Conservation (phyloP, 2,888 invertebrate species). For the Myopa tessellatipennis region DNA sequence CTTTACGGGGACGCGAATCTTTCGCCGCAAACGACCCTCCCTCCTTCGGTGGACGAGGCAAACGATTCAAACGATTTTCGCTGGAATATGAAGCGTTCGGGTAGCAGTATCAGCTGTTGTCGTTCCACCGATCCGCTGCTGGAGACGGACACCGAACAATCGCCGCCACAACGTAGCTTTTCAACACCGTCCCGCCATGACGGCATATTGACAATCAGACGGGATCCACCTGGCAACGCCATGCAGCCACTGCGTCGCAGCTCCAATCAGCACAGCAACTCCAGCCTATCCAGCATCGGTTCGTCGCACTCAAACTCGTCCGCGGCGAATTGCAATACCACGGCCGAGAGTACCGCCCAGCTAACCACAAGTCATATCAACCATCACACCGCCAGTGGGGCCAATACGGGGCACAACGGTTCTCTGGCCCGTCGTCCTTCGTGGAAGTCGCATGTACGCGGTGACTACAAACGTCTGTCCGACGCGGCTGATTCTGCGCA, state of each 20-base stretch:
- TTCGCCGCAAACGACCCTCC: slow-evolving; percentile 48
- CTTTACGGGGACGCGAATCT: slow-evolving; percentile 35
- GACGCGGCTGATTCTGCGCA: slow-evolving; percentile 52
- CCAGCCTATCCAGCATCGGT: slow-evolving; percentile 56
- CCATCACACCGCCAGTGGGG: slow-evolving; percentile 24
- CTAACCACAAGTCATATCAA: not conserved
- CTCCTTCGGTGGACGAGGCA: slow-evolving; percentile 58
- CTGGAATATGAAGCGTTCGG: slow-evolving; percentile 60
- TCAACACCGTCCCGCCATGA: slow-evolving; percentile 42
- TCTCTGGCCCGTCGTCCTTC: slow-evolving; percentile 56
- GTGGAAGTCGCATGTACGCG: slow-evolving; percentile 60
- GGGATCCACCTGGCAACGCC: slow-evolving; percentile 41
- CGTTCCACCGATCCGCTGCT: slow-evolving; percentile 64
- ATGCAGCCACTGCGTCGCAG: slow-evolving; percentile 41
- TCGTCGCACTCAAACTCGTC: slow-evolving; percentile 54
- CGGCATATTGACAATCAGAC: slow-evolving; percentile 45
- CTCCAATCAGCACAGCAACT: slow-evolving; percentile 50
- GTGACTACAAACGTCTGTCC: slow-evolving; percentile 61
- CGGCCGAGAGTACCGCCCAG: slow-evolving; percentile 33
- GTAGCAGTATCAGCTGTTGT: slow-evolving; percentile 58
- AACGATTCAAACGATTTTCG: slow-evolving; percentile 53
- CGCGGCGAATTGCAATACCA: slow-evolving; percentile 45
- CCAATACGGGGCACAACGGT: slow-evolving; percentile 47
- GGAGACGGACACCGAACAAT: slow-evolving; percentile 32
- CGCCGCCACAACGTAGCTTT: slow-evolving; percentile 32